Base-by-base conservation (phyloP, 2,888 invertebrate genomes). In the Erannis defoliaria region DNA sequence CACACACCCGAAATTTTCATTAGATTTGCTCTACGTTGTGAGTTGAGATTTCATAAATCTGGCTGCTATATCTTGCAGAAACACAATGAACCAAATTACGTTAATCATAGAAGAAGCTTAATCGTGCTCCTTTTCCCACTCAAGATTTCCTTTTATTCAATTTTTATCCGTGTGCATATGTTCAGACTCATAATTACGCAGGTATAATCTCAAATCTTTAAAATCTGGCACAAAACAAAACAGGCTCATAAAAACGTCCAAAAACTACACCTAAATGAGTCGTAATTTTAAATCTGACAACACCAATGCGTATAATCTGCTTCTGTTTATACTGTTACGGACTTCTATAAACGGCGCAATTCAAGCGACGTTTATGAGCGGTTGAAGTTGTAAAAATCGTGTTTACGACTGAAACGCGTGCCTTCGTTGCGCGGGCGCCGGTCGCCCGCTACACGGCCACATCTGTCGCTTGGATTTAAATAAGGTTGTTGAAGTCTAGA, bases 301-400 rank as follows among this genome's bases (percentile, higher is more conserved):
- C 64, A 66, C 68, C 54, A 18, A 58, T 56, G 45, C 59, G 37
- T 29, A 66, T 90, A 90, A 91, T 90, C 90, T 85, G 85, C 82
- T 86, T 86, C 88, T 89, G 90, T 90, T 89, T 89, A 51, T 40
- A 51, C 51, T 29, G 51, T 51, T 19, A 88, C 90, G 83, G 86
- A 87, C 88, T 86, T 89, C 90, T 90, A 91, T 89, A 91, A 90
- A 90, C 85, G 92, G 89, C 83, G 90, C 89, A 88, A 89, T 90
- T 86, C 87, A 84, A 82, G 88, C 88, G 92, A 92, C 91, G 86
- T 91, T 91, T 90, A 93, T 87, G 91, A 90, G 81, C 86, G 45
- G 78, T 84, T 90, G 80, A 84, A 90, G 90, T 88, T 85, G 89
- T 91, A 91, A 93, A 92, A 92, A 90, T 91, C 87, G 90, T 89